These are phyloP conservation scores for Amblyraja radiata DNA, from an alignment of 2,797 vertebrate genomes.

Conservation along the genomic window DNA sequence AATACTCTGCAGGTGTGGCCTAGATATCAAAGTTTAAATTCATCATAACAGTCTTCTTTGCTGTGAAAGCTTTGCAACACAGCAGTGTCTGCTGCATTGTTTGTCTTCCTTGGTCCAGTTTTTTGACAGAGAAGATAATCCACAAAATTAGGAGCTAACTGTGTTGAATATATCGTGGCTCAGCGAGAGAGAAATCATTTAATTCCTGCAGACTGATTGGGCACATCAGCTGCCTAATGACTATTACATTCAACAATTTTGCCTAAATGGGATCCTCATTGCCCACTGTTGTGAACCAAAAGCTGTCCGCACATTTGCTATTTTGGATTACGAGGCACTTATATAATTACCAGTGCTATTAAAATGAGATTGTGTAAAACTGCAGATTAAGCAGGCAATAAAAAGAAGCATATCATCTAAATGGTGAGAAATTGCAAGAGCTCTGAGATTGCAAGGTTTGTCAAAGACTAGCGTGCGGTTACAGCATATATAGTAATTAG, in stretches of 20 bases:
- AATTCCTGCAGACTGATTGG: background rate
- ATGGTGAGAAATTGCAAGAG: too few species aligned
- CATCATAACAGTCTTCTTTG: too few species aligned
- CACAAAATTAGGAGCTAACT: background rate
- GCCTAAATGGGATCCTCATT: background rate
- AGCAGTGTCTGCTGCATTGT: background rate
- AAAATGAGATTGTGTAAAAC: background rate
- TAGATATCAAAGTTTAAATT: background rate
- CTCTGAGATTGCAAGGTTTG: too few species aligned
- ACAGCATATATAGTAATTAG: too few species aligned
- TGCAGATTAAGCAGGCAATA: background rate
- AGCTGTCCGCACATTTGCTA: background rate
- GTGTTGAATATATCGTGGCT: background rate
- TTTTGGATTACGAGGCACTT: background rate
- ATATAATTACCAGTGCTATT: background rate
- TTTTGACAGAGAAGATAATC: background rate
- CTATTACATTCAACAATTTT: background rate
- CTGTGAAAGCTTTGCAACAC: background rate
- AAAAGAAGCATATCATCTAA: background rate
- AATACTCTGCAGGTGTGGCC: too few species aligned
- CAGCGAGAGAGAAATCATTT: background rate
- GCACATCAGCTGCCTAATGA: background rate
- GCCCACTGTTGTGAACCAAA: background rate
- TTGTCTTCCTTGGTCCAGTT: background rate
- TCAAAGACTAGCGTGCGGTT: too few species aligned